Base-by-base conservation (phyloP, 2,797 vertebrate species). In the Protonibea diacanthus region DNA sequence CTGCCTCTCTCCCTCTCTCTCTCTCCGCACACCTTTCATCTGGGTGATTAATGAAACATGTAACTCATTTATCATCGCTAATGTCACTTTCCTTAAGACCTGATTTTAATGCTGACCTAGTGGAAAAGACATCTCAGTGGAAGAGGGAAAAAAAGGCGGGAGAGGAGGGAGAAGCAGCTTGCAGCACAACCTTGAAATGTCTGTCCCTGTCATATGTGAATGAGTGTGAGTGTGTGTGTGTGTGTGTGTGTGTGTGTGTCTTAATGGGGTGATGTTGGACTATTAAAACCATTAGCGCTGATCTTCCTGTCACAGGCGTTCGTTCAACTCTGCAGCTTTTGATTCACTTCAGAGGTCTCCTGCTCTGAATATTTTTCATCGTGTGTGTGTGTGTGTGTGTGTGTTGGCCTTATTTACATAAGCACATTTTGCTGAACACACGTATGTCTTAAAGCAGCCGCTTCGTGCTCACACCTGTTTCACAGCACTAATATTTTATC, bases 1-100 rank as follows among this genome's bases (percentile, higher is more conserved):
- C 52, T 27, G 25, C 55, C 49, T 56, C 65, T 17, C 2, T 29
- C 27, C 58, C 33, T 44, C 42, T 14, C 42, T 15, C 59, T 8
- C 71, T 51, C 71, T 23, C 78, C n/a, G 38, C 71, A 56, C 83
- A 85, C 74, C 83, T 85, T 76, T 89, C 85, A 82, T 61, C 71
- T 18, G 47, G 17, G 86, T 94, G 93, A 95, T 93, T 92, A 92
- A 94, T 93, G 92, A 89, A 91, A 91, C 90, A 60, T 87, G 91
- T 85, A 88, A 87, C 88, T 88, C 93, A 92, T 94, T 93, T 72
- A 94, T 94, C 94, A 94, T 93, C 74, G 77, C 89, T 90, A 90
- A 93, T 86, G 91, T 92, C 90, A 89, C 84, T 88, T 90, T 94
- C 84, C 86, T 90, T 90, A 92, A 88, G 88, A 91, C 71, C 53